Evolutionary conservation across 2,113 vertebrate genomes (phyloP).

Genomic region (Rhabdornis inornatus): DNA sequence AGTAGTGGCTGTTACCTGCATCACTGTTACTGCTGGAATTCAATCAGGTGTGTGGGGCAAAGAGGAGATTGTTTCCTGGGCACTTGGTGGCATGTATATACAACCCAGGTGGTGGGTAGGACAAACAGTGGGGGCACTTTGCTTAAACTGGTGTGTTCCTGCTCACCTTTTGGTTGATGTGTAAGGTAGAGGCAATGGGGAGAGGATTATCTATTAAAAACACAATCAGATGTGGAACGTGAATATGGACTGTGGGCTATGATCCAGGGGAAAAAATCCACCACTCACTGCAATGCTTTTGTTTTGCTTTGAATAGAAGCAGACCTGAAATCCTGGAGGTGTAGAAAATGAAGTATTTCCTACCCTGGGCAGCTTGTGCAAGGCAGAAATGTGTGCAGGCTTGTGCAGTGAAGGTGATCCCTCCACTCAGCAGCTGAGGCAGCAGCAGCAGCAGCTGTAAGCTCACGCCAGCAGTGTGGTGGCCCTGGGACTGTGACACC

Average conservation of each 20-base stretch:
- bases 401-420: not conserved
- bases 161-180: not conserved
- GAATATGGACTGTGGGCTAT: not conserved
- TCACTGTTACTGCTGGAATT: not conserved
- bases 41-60: not conserved
- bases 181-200: not conserved
- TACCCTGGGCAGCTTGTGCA: not conserved
- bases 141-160: not conserved
- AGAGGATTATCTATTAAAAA: not conserved
- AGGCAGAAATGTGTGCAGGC: not conserved
- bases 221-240: not conserved
- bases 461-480: rapidly evolving
- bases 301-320: not conserved
- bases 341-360: not conserved
- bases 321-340: not conserved
- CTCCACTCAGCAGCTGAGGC: not conserved
- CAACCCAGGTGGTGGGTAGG: not conserved
- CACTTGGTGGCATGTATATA: not conserved
- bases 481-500: not conserved
- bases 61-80: not conserved
- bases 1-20: not conserved
- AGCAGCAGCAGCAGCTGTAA: not conserved
- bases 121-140: not conserved
- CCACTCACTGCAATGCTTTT: not conserved
- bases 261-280: not conserved